Conservation (phyloP, 2,797 vertebrate species). For the Erethizon dorsatum region DNA sequence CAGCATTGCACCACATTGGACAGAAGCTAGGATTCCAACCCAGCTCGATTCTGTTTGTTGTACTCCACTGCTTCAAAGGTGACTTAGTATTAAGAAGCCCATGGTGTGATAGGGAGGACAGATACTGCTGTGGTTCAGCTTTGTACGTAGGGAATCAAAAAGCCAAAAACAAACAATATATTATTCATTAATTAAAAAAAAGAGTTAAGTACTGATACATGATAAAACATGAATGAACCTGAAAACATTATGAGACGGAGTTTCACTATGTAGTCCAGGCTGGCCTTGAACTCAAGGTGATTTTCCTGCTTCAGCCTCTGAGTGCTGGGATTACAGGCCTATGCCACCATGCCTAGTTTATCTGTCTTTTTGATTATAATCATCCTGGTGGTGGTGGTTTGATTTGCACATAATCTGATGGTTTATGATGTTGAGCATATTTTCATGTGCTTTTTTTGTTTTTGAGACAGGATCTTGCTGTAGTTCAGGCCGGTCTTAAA, state of each 20-base stretch:
- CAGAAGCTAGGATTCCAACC: constrained; percentile 9
- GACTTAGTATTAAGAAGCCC: not conserved
- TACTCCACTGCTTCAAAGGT: not conserved
- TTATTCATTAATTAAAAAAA: too few species aligned
- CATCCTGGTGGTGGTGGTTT: constrained; percentile 27
- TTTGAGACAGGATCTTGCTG: not conserved
- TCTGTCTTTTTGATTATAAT: constrained; percentile 40
- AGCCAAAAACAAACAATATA: too few species aligned
- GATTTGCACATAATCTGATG: constrained; percentile 44
- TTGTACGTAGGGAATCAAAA: not conserved
- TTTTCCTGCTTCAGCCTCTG: not conserved
- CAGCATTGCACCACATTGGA: not conserved
- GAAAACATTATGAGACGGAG: not conserved
- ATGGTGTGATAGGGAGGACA: not conserved
- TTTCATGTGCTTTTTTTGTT: constrained; percentile 28
- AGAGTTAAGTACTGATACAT: too few species aligned
- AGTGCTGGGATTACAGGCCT: not conserved
- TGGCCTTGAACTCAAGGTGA: not conserved
- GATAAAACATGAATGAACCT: too few species aligned
- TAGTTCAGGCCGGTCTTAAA: not conserved
- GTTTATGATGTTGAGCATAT: not conserved
- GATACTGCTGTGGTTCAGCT: not conserved
- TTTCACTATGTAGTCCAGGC: not conserved
- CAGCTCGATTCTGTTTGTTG: constrained; percentile 9
- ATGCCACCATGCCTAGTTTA: not conserved